Base-by-base conservation (phyloP, 2,113 vertebrate genomes). In the Phylloscopus trochilus region DNA sequence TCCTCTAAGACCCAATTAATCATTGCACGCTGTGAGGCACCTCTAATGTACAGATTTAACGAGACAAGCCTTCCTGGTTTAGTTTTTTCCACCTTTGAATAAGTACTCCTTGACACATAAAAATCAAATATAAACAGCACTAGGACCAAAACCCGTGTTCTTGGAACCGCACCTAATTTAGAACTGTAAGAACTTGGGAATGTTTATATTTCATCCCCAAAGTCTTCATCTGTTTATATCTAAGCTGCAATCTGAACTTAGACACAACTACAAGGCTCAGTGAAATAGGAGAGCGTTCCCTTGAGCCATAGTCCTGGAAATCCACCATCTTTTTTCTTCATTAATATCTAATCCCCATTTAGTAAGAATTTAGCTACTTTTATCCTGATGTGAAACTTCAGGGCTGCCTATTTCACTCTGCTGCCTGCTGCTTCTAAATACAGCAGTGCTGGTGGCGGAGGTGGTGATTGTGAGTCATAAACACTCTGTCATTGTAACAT, bases 381-480 rank as follows among this genome's bases (percentile, higher is more conserved):
- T 92, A 97, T 97, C 91, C 92, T 97, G 81, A 96, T 97, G 91
- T 97, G 95, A 96, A 97, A 97, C 97, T 97, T 98, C 69, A 89
- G 87, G 96, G 92, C 96, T 97, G 96, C 89, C 93, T 94, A 49
- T 92, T 96, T 97, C 75, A 41, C 88, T 97, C 79, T 44, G 58
- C 75, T 96, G 96, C 92, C 95, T 97, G 96, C 95, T 96, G 97
- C 94, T 97, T 97, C 97, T 97, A 98, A 97, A 97, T 97, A 97
- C 95, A 96, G 96, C 95, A 77, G 78, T 87, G 94, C 92, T 92
- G 91, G 95, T 93, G 47, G 92, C 28, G 94, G 95, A 93, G 89
- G 92, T 92, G 96, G 96, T 90, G 96, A 97, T 82, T 94, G 82
- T 95, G 96, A 98, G 95, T 97, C 96, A 97, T 97, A 97, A 97